phyloP scores from a whole-genome alignment of 2,888 invertebrate genomes.

The Pycnomerus fuliginosus region DNA sequence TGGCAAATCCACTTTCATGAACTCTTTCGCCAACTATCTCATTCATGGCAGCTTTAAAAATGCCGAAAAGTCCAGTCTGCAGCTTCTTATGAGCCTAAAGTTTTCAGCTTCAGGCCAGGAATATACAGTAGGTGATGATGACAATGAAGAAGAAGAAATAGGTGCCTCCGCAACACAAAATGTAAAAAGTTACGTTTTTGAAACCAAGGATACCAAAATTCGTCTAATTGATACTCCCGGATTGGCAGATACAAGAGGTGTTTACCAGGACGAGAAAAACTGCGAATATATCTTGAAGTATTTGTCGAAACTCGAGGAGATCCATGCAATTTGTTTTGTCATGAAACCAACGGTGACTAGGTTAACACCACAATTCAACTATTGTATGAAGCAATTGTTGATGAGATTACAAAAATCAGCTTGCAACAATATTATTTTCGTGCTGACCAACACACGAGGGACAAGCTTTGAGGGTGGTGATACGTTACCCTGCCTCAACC shows the following conservation, averaged over 20 bases:
- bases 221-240: conserved; percentile 48
- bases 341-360: conserved; percentile 41
- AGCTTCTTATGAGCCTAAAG: conserved; percentile 40
- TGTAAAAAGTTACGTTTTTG: conserved; percentile 35
- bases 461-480: conserved; percentile 42
- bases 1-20: conserved; percentile 48
- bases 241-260: conserved; percentile 40
- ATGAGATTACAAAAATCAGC: conserved; percentile 45
- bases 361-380: conserved; percentile 41
- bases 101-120: conserved; percentile 34
- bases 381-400: conserved; percentile 44
- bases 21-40: conserved; percentile 44
- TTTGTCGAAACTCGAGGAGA: conserved; percentile 37
- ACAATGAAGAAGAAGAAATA: conserved; percentile 28
- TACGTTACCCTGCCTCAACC: conserved; percentile 35
- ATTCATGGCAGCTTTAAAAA: conserved; percentile 30
- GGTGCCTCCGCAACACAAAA: conserved; percentile 33
- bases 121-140: conserved; percentile 34
- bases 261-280: conserved; percentile 35
- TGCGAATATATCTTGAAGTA: conserved; percentile 41
- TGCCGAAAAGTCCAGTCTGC: conserved; percentile 31
- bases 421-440: conserved; percentile 43
- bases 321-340: conserved; percentile 44
- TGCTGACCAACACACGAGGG: conserved; percentile 43
- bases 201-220: conserved; percentile 29